Evolutionary conservation across 2,797 vertebrate genomes (phyloP).

Genomic region (Rhabdomys pumilio): DNA sequence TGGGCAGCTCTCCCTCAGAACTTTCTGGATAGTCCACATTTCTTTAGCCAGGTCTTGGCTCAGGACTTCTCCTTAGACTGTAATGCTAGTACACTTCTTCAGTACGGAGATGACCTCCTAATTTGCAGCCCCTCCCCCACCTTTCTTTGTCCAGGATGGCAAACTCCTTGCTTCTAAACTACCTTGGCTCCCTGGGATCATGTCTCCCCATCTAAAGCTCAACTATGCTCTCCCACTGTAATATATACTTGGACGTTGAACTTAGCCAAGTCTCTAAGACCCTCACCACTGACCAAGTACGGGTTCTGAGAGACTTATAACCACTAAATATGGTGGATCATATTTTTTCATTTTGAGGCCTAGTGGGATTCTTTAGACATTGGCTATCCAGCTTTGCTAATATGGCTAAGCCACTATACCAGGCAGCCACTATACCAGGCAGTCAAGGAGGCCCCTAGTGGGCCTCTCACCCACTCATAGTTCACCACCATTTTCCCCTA

Average conservation of each 20-base stretch:
- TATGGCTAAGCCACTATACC: not conserved
- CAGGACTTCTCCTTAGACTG: not conserved
- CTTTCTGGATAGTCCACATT: not conserved
- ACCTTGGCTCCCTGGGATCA: not conserved
- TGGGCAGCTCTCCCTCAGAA: not conserved
- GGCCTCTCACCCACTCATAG: no score
- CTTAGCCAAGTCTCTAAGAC: not conserved
- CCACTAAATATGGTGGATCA: accelerated
- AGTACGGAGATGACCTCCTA: not conserved
- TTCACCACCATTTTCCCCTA: not conserved
- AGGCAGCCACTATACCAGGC: no score
- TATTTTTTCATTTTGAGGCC: no score
- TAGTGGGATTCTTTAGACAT: not conserved
- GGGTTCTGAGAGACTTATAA: not conserved
- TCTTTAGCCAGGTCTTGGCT: not conserved
- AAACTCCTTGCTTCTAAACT: not conserved
- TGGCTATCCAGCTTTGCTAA: not conserved
- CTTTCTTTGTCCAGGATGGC: not conserved
- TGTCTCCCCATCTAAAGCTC: not conserved
- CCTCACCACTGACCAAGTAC: not conserved
- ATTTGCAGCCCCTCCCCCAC: not conserved
- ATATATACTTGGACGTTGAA: not conserved
- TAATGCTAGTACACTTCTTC: not conserved
- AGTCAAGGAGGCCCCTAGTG: not conserved
- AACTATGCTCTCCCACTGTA: not conserved